These are phyloP conservation scores for Prunella himalayana DNA, from an alignment of 2,113 vertebrate species.

Conservation along the genomic window DNA sequence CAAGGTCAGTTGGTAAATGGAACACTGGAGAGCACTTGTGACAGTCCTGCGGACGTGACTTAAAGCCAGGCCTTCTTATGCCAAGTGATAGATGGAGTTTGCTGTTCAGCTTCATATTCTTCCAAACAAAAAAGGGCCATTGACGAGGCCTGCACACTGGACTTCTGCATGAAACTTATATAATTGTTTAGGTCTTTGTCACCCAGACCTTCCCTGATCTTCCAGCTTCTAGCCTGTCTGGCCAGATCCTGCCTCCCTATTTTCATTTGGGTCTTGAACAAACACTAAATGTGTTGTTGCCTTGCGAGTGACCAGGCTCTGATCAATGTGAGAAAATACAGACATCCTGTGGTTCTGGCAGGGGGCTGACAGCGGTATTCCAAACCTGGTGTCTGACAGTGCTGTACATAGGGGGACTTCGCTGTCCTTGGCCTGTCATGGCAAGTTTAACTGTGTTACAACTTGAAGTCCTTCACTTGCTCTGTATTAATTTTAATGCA, in stretches of 20 bases:
- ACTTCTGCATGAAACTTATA: accelerated
- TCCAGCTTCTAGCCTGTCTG: not conserved
- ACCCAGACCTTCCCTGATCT: not conserved
- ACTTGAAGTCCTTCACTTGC: not conserved
- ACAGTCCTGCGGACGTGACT: not conserved
- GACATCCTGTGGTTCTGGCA: accelerated
- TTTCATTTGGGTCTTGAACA: not conserved
- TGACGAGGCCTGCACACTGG: accelerated
- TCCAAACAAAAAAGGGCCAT: not conserved
- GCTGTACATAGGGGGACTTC: accelerated
- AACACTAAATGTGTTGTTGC: accelerated
- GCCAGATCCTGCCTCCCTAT: not conserved
- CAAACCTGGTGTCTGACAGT: not conserved
- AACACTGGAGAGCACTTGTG: not conserved
- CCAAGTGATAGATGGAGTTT: not conserved
- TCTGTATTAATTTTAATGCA: accelerated
- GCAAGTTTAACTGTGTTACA: not conserved
- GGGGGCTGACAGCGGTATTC: not conserved
- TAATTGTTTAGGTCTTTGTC: not conserved
- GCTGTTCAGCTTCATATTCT: not conserved
- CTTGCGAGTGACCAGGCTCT: not conserved
- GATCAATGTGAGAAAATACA: not conserved
- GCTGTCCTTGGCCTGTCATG: accelerated
- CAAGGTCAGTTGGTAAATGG: not conserved
- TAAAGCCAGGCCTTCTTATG: not conserved